Evolutionary conservation across 2,797 vertebrate species (phyloP), one percentile per base, ranked within the genome.

Genomic region (Coracias cyanogaster): DNA sequence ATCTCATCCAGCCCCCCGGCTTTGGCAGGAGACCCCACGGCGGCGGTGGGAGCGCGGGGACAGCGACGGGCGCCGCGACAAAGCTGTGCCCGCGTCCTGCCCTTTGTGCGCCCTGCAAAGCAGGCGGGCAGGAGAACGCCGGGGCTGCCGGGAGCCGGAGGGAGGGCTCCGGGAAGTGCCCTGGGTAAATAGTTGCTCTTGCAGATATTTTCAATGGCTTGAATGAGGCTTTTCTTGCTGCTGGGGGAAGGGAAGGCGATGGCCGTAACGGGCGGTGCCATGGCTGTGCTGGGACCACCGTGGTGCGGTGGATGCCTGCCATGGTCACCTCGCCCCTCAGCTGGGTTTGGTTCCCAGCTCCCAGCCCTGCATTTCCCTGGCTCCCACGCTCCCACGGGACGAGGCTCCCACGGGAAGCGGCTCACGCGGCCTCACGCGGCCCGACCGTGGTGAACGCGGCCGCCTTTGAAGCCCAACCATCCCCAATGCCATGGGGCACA

Each of bases 141-240:
- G 4, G 33, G 51, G n/a, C 71, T 62, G 77, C 51, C 1, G 13
- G 76, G 92, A 94, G 86, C 5, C 67, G 91, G 70, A 4, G 79
- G 54, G 60, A 92, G 35, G 13, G 81, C 86, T 83, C 74, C 13
- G 41, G 94, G 80, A 92, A 88, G 64, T 80, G 86, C 84, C 71
- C 64, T 82, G 73, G 51, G 92, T 95, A 95, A 96, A 95, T 93
- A 97, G 85, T 90, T 94, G 72, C 60, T 83, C 57, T 94, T 88
- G 51, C 20, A 83, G 80, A 81, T 86, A 93, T 46, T 70, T 83
- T 89, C 82, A 86, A 5, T 31, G 54, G 31, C n/a, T 82, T 92
- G 70, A 95, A 91, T 58, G 39, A 86, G 77, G 65, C 88, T 89
- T 92, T 93, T 94, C 48, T 87, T 90, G 91, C 58, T 90, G 61